These are phyloP conservation scores for Caenorhabditis auriculariae DNA, from an alignment of 2,888 invertebrate species.

Conservation along the genomic window DNA sequence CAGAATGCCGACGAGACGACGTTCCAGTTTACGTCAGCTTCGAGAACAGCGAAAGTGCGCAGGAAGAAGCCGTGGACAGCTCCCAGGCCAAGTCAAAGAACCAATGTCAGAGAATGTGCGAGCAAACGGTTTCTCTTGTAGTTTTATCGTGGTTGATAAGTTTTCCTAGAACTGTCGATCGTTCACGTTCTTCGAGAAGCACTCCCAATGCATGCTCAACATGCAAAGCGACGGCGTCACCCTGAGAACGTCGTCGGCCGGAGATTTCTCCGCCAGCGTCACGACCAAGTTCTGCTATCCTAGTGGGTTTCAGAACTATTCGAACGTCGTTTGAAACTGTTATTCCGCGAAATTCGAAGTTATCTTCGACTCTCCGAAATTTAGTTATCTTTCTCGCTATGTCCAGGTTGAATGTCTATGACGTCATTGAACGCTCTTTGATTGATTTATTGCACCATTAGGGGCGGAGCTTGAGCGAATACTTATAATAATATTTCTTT, in stretches of 20 bases:
- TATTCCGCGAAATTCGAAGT: no score
- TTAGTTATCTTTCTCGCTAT: no score
- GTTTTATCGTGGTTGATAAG: background rate
- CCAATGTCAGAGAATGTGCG: slow-evolving; percentile 38
- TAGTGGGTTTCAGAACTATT: slow-evolving; percentile 8
- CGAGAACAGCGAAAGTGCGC: slow-evolving; percentile 39
- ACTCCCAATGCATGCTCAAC: slow-evolving; percentile 31
- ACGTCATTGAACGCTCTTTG: no score
- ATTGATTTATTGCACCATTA: no score
- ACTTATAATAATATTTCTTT: no score
- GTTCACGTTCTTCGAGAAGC: slow-evolving; percentile 43
- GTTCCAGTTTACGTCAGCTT: slow-evolving; percentile 42
- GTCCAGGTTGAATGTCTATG: no score
- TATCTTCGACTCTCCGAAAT: no score
- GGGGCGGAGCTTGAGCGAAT: no score
- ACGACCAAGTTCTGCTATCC: slow-evolving; percentile 48
- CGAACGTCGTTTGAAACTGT: background rate
- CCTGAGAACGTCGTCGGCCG: slow-evolving; percentile 21
- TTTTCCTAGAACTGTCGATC: slow-evolving; percentile 28
- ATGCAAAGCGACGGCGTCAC: slow-evolving; percentile 33
- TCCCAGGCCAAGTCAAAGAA: slow-evolving; percentile 20
- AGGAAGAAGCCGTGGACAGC: slow-evolving; percentile 19
- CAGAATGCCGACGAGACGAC: slow-evolving; percentile 35
- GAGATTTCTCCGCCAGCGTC: slow-evolving; percentile 38
- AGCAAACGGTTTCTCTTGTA: slow-evolving; percentile 12